Conservation (phyloP, 2,113 vertebrate species). For the Oostethus manadensis region DNA sequence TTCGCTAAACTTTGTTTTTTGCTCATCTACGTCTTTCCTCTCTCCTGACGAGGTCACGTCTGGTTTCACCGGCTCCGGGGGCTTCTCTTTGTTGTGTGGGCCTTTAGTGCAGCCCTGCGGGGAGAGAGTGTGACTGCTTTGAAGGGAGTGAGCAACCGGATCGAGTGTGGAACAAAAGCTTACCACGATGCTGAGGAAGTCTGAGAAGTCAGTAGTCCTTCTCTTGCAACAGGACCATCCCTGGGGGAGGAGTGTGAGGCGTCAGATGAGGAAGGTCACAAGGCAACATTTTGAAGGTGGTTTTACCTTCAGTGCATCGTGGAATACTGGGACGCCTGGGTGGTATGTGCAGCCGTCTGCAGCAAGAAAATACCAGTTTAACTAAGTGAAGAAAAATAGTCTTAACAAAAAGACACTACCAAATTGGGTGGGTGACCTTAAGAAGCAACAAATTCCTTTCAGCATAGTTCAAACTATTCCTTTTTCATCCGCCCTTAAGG, state of each 20-base stretch:
- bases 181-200: conserved; percentile 94
- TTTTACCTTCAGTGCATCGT: conserved; percentile 93
- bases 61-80: conserved; percentile 89
- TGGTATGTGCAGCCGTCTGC: conserved; percentile 88
- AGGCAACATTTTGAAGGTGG: conserved; percentile 7
- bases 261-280: neutral
- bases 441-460: conserved; percentile 26
- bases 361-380: conserved; percentile 15
- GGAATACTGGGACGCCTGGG: conserved; percentile 94
- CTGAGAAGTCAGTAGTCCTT: conserved; percentile 95
- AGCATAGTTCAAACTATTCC: conserved; percentile 3
- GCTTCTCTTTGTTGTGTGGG: conserved; percentile 90
- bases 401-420: neutral
- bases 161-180: conserved; percentile 50
- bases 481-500: conserved; percentile 23
- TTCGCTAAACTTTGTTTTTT: conserved; percentile 87
- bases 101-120: conserved; percentile 92
- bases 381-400: neutral
- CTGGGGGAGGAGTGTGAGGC: conserved; percentile 57
- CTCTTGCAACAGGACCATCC: conserved; percentile 98
- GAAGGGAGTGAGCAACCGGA: neutral
- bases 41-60: conserved; percentile 85
- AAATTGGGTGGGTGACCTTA: conserved; percentile 4
- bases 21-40: conserved; percentile 77
- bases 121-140: conserved; percentile 6